Evolutionary conservation across 2,797 vertebrate genomes (phyloP).

Genomic region (Mus spretus): DNA sequence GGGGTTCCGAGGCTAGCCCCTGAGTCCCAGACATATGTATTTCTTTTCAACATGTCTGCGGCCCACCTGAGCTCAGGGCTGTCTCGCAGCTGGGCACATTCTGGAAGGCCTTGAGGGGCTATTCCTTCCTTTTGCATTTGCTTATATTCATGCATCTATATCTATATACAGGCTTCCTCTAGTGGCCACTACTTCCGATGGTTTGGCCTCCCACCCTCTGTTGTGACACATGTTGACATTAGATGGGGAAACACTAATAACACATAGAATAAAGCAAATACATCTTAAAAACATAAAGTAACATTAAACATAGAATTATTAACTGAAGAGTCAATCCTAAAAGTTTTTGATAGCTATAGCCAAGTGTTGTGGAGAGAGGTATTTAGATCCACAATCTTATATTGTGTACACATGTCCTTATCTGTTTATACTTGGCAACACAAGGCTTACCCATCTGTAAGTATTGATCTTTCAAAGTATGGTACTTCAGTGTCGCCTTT

Average conservation of each 20-base stretch:
- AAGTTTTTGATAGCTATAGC: background rate
- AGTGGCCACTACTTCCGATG: background rate
- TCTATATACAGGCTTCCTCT: background rate
- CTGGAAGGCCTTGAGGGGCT: background rate
- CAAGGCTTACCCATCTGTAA: too few relatives aligned
- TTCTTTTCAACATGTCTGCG: background rate
- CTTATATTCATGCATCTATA: background rate
- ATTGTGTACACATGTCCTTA: background rate
- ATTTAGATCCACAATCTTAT: background rate
- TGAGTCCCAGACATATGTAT: accelerated
- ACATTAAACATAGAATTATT: background rate
- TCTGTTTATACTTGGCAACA: background rate
- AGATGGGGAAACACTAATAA: background rate
- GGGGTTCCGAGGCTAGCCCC: too few relatives aligned
- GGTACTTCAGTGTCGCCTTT: background rate
- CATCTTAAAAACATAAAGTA: background rate
- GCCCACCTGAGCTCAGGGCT: background rate
- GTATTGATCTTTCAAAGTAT: background rate
- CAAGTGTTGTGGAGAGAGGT: background rate
- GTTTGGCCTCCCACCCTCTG: background rate
- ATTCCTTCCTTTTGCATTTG: slow-evolving; percentile 13
- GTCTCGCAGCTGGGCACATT: background rate
- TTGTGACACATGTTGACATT: background rate
- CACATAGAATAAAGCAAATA: too few relatives aligned
- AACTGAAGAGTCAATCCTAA: background rate